phyloP scores from a whole-genome alignment of 1,140 invertebrate species.

The Cydia fagiglandana region DNA sequence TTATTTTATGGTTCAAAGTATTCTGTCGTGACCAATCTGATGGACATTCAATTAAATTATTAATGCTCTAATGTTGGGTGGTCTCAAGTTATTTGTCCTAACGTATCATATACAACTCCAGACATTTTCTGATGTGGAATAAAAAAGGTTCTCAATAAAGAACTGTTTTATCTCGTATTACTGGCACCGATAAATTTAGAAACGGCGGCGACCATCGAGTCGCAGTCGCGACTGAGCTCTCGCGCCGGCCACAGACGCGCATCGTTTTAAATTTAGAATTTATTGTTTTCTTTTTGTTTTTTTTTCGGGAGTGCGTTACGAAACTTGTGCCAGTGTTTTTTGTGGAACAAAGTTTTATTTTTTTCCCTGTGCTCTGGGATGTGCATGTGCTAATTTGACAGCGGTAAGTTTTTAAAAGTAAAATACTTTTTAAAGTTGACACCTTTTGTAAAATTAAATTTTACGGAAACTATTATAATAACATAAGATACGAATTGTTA shows the following conservation, averaged over 20 bases:
- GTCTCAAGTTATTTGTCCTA: conserved; percentile 51
- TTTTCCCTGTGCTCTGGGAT: conserved; percentile 54
- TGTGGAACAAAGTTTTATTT: conserved; percentile 47
- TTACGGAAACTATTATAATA: no score
- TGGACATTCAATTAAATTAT: neutral
- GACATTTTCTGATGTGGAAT: conserved; percentile 30
- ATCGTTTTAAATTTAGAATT: conserved; percentile 46
- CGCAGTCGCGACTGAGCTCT: conserved; percentile 63
- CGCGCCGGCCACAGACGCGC: conserved; percentile 46
- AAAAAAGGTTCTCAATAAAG: conserved; percentile 66
- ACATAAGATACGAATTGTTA: neutral
- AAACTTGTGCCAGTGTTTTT: conserved; percentile 65
- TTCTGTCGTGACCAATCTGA: neutral
- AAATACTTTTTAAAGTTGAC: conserved; percentile 33
- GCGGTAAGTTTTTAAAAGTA: conserved; percentile 35
- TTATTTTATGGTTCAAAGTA: neutral
- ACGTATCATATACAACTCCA: conserved; percentile 62
- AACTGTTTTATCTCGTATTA: conserved; percentile 76
- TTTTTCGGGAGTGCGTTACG: conserved; percentile 59
- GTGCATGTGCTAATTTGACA: conserved; percentile 43
- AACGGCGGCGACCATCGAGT: conserved; percentile 55
- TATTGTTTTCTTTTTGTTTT: conserved; percentile 55
- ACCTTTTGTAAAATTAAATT: conserved; percentile 24
- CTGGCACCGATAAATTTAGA: conserved; percentile 75
- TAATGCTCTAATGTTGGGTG: conserved; percentile 11